Percentiles rank a stretch among this genome's conserved stretches.
phyloP scores from a whole-genome alignment of 1,140 invertebrate genomes.

The Ceratina japonica region DNA sequence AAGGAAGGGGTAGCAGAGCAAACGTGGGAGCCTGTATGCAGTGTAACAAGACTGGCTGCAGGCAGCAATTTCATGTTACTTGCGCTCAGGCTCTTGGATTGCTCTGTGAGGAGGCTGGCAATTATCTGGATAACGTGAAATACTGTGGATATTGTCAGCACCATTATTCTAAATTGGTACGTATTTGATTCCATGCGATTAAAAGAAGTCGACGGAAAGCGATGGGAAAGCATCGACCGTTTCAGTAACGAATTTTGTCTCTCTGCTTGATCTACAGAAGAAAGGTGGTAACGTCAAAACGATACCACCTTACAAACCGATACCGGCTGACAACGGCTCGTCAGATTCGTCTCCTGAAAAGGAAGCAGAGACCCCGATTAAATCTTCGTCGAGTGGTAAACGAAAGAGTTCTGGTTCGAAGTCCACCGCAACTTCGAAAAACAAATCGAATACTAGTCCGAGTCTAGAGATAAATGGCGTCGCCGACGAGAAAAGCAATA shows the following conservation, averaged over 20 bases:
- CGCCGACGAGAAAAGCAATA: conserved; percentile 72
- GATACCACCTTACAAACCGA: conserved; percentile 96
- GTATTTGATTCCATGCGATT: conserved; percentile 77
- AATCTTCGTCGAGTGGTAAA: conserved; percentile 69
- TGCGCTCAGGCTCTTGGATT: conserved; percentile 97
- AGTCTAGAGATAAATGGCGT: conserved; percentile 73
- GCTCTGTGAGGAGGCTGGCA: conserved; percentile 97
- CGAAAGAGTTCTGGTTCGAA: conserved; percentile 74
- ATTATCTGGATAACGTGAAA: conserved; percentile 97
- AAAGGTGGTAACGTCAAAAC: conserved; percentile 96
- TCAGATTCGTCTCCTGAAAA: conserved; percentile 94
- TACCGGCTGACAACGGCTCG: conserved; percentile 89
- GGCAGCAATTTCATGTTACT: conserved; percentile 97
- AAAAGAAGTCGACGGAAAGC: background rate
- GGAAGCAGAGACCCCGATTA: conserved; percentile 80
- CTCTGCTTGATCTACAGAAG: conserved; percentile 86
- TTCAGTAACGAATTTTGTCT: background rate
- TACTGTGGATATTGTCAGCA: conserved; percentile 98
- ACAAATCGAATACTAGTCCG: conserved; percentile 74
- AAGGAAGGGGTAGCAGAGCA: conserved; percentile 88
- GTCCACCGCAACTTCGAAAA: conserved; percentile 70
- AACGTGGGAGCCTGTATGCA: conserved; percentile 98
- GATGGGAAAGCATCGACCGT: background rate
- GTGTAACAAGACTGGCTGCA: conserved; percentile 96
- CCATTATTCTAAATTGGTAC: conserved; percentile 95